Percentiles rank a stretch among this genome's conserved stretches.
Conservation (phyloP, 2,113 vertebrate species). For the Sus scrofa region T2T-Sscrofa CM000824.6:36555501-36556000, state of each 20-base stretch:
- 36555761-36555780: not conserved
- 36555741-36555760: not conserved
- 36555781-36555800: not conserved
- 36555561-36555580: not conserved
- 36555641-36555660: not conserved
- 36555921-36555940: not conserved
- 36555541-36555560: not conserved
- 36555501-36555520: not conserved
- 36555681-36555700: not conserved
- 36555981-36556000: not conserved
- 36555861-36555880: not conserved
- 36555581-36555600: not conserved
- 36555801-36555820: not conserved
- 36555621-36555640: not conserved
- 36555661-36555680: not conserved
- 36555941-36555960: not conserved
- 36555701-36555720: not conserved
- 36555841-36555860: not conserved
- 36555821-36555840: not conserved
- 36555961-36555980: not conserved
- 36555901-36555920: not conserved
- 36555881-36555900: slow-evolving; percentile 30
- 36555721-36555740: not conserved
- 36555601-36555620: not conserved
- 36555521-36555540: not conserved